phyloP scores from a whole-genome alignment of 2,797 vertebrate genomes.

The Coracias cyanogaster region DNA sequence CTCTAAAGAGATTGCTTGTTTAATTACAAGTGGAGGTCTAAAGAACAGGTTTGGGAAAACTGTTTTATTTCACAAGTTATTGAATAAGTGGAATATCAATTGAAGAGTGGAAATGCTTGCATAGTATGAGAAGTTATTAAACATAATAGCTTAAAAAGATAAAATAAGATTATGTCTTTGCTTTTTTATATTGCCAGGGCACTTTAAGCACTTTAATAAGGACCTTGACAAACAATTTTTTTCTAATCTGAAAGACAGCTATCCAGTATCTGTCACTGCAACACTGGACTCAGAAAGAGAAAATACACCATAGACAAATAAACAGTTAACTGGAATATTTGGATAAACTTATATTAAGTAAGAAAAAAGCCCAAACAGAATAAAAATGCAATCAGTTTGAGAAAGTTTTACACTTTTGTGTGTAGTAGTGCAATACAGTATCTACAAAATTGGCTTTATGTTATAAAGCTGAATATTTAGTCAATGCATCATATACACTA shows the following conservation, averaged over 20 bases:
- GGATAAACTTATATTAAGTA: not conserved
- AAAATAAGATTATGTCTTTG: not conserved
- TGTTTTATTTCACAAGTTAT: not conserved
- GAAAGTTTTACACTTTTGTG: not conserved
- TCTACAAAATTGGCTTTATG: not conserved
- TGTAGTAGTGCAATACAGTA: not conserved
- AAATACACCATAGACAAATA: not conserved
- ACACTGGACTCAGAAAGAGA: not conserved
- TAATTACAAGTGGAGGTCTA: not conserved
- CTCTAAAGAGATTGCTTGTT: not conserved
- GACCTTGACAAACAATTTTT: not conserved
- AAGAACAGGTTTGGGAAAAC: not conserved
- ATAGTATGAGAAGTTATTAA: not conserved
- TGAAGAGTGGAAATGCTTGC: not conserved
- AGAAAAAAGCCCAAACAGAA: not conserved
- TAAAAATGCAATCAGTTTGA: not conserved
- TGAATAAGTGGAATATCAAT: not conserved
- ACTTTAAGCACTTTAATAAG: not conserved
- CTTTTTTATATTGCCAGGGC: not conserved
- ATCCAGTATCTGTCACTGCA: not conserved
- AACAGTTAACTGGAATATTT: not conserved
- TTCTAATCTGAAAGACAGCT: not conserved
- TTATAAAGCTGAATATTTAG: not conserved
- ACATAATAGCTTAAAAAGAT: not conserved
- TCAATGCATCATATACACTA: not conserved